Percentiles rank a stretch among this genome's conserved stretches.
Evolutionary conservation across 2,888 invertebrate species (phyloP).

Genomic region (Troides helena): DNA sequence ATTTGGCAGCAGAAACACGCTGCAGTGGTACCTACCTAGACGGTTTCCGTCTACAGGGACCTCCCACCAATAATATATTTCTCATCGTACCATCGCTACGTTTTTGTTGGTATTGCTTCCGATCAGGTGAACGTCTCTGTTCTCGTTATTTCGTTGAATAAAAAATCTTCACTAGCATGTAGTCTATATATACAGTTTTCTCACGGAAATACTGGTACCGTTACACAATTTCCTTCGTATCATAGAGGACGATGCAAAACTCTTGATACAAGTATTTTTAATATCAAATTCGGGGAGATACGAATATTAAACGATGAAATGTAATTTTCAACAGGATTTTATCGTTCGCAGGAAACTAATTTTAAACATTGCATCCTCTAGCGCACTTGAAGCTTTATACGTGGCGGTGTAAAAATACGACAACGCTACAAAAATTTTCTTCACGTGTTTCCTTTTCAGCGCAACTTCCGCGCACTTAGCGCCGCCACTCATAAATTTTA

Average conservation of each 20-base stretch:
- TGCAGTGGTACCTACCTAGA: too few relatives aligned
- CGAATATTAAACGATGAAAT: not conserved
- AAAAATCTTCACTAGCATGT: too few relatives aligned
- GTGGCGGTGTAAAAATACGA: conserved; percentile 25
- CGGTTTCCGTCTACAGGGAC: too few relatives aligned
- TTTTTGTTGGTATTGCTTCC: too few relatives aligned
- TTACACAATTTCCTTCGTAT: not conserved
- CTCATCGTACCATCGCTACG: too few relatives aligned
- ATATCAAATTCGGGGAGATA: not conserved
- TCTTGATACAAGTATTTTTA: not conserved
- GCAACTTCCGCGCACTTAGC: conserved; percentile 29
- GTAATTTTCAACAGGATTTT: conserved; percentile 3
- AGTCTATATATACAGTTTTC: too few relatives aligned
- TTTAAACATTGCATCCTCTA: conserved; percentile 11
- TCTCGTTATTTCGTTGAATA: too few relatives aligned
- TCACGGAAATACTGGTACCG: not conserved
- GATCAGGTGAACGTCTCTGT: too few relatives aligned
- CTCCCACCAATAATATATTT: too few relatives aligned
- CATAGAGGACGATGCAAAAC: not conserved
- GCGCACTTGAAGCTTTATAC: conserved; percentile 16
- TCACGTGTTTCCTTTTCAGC: conserved; percentile 29
- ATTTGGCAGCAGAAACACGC: too few relatives aligned
- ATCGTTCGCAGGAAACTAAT: conserved; percentile 20
- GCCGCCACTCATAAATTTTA: conserved; percentile 28
- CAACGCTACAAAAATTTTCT: conserved; percentile 24